A percentile compares a stretch with the other conserved stretches of the same genome.
Evolutionary conservation across 37 sponge, comb jelly and placozoan species (phyloP).

Genomic region (Lycopodina hypogea): DNA sequence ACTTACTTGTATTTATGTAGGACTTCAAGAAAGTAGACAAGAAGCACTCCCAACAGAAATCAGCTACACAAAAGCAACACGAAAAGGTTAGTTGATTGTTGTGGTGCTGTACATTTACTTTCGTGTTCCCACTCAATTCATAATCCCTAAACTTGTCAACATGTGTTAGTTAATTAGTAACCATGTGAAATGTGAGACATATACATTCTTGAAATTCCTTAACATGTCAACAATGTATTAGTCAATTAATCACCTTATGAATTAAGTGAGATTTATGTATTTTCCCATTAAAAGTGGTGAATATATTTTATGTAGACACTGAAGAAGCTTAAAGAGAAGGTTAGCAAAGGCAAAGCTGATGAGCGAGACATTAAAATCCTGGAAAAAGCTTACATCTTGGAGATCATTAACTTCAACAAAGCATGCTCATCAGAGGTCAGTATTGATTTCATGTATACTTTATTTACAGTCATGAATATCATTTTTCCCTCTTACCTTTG

Average conservation of each 20-base stretch:
- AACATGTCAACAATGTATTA: too few relatives aligned
- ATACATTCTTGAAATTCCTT: too few relatives aligned
- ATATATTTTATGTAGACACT: not conserved
- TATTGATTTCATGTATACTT: not conserved
- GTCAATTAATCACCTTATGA: too few relatives aligned
- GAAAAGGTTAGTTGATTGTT: slow-evolving; percentile 55
- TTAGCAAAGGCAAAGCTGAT: slow-evolving; percentile 5
- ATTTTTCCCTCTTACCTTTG: not conserved
- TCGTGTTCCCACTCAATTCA: too few relatives aligned
- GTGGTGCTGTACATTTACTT: too few relatives aligned
- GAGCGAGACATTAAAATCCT: not conserved
- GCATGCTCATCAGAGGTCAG: slow-evolving; percentile 11
- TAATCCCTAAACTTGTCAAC: too few relatives aligned
- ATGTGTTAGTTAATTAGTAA: too few relatives aligned
- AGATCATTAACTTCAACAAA: slow-evolving; percentile 25
- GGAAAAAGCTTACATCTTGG: slow-evolving; percentile 13
- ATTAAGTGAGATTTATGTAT: too few relatives aligned
- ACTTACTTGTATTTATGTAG: not conserved
- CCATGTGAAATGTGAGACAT: too few relatives aligned
- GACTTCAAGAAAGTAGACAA: slow-evolving; percentile 36
- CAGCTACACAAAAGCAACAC: slow-evolving; percentile 22
- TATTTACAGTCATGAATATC: not conserved
- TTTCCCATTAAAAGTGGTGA: not conserved
- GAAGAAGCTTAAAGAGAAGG: slow-evolving; percentile 4
- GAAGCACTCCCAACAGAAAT: slow-evolving; percentile 17